Base-by-base conservation (phyloP, 2,113 vertebrate genomes). In the Guaruba guarouba region DNA sequence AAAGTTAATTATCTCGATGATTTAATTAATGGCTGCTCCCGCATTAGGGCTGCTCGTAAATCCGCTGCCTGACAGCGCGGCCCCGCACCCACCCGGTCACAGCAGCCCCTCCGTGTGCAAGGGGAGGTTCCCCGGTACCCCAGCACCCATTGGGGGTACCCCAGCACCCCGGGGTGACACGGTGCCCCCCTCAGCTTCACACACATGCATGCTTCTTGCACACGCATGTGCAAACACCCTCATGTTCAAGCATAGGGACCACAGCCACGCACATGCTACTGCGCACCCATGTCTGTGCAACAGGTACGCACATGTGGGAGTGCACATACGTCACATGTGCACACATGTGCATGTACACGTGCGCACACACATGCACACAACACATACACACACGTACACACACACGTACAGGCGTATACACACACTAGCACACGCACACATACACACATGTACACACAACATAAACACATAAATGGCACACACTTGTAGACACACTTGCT, bases 1-100 rank as follows among this genome's bases (percentile, higher is more conserved):
- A 97, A 98, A 98, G 97, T 98, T 98, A 98, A 98, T 98, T 98
- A 98, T 97, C 97, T 97, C 98, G 97, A 97, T 97, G 98, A 97
- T 98, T 98, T 98, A 98, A 98, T 98, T 98, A 98, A 98, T 97
- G 97, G 97, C 97, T 97, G 97, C 97, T 78, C 97, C 97, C 97
- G 97, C 97, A 97, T 97, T 97, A 96, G 97, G 93, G 97, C 97
- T 51, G 77, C 55, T 57, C 97, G 91, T 97, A 96, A 97, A 98
- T 97, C 29, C 10, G 10, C 39, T 3, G 37, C 64, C n/a, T 24
- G 68, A n/a, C 57, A 48, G 62, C 25, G 33, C 6, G 6, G 17
- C 44, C 44, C 46, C 20, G 11, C 48, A 71, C 14, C 24, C 68
- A 9, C 23, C 31, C 10, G 28, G 12, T 7, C n/a, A 13, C n/a